A percentile compares a stretch with the other conserved stretches of the same genome.
Conservation (phyloP, 2,113 vertebrate genomes). For the Oreotrochilus melanogaster region DNA sequence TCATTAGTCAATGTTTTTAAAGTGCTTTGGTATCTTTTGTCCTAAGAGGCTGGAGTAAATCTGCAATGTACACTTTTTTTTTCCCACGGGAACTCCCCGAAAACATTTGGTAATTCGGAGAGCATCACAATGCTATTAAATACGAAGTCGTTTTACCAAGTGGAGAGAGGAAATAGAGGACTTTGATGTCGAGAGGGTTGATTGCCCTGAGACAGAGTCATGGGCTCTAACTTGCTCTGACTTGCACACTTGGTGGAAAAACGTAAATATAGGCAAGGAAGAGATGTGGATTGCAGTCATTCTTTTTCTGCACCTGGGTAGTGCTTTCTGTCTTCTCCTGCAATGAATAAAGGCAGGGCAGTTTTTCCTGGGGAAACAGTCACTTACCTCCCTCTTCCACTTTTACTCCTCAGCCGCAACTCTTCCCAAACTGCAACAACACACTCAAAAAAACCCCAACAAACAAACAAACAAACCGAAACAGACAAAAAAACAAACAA, state of each 20-base stretch:
- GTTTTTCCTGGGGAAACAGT: not conserved
- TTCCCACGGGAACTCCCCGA: not conserved
- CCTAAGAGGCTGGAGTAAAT: not conserved
- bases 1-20: not conserved
- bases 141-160: not conserved
- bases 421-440: not conserved
- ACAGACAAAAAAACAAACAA: no score
- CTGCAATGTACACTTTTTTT: not conserved
- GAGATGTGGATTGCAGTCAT: not conserved
- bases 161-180: not conserved
- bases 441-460: no score
- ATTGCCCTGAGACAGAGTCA: not conserved
- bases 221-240: not conserved
- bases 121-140: fast-evolving
- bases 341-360: not conserved
- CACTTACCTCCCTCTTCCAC: not conserved
- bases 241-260: not conserved
- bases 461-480: no score
- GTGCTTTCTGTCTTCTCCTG: not conserved
- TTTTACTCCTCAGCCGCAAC: not conserved
- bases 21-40: not conserved
- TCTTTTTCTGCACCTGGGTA: not conserved
- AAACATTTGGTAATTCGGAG: not conserved
- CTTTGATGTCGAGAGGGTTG: not conserved
- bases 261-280: not conserved